Conservation (phyloP, 2,888 invertebrate species). For the Aspidapion aeneum region DNA sequence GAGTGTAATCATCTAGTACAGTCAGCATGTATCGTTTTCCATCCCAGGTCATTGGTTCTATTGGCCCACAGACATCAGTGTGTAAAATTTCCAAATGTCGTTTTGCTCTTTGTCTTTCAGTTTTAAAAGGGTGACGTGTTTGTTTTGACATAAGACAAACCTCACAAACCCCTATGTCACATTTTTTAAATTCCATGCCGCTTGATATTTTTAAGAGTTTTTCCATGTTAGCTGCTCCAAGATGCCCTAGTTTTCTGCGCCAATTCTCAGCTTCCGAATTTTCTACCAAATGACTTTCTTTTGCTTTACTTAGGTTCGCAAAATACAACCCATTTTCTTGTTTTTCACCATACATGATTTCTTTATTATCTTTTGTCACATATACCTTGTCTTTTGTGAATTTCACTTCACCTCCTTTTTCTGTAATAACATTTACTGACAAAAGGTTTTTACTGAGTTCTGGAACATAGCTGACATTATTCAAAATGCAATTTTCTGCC, state of each 20-base stretch:
- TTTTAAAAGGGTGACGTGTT: slow-evolving; percentile 37
- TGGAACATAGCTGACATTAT: slow-evolving; percentile 29
- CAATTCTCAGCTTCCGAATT: slow-evolving; percentile 6
- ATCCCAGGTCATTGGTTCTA: slow-evolving; percentile 37
- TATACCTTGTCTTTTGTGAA: slow-evolving; percentile 27
- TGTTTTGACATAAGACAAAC: slow-evolving; percentile 31
- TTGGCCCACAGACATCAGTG: slow-evolving; percentile 39
- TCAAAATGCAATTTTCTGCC: slow-evolving; percentile 20
- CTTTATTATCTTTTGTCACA: slow-evolving; percentile 24
- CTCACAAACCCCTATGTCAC: slow-evolving; percentile 7
- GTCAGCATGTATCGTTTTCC: slow-evolving; percentile 37
- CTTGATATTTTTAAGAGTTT: slow-evolving; percentile 15
- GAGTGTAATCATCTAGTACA: slow-evolving; percentile 40
- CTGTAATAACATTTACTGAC: slow-evolving; percentile 33
- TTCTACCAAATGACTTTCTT: background rate
- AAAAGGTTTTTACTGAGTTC: slow-evolving; percentile 32
- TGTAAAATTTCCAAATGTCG: slow-evolving; percentile 39
- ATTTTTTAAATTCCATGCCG: slow-evolving; percentile 14
- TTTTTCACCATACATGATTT: slow-evolving; percentile 22
- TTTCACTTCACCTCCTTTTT: slow-evolving; percentile 30
- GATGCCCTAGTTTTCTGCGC: slow-evolving; percentile 18
- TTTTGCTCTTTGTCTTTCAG: slow-evolving; percentile 31
- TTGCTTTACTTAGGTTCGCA: background rate
- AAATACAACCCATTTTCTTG: slow-evolving; percentile 11
- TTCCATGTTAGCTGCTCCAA: slow-evolving; percentile 13